Base-by-base conservation (phyloP, 1,140 invertebrate genomes). In the Yoshiicerus persimilis region DNA sequence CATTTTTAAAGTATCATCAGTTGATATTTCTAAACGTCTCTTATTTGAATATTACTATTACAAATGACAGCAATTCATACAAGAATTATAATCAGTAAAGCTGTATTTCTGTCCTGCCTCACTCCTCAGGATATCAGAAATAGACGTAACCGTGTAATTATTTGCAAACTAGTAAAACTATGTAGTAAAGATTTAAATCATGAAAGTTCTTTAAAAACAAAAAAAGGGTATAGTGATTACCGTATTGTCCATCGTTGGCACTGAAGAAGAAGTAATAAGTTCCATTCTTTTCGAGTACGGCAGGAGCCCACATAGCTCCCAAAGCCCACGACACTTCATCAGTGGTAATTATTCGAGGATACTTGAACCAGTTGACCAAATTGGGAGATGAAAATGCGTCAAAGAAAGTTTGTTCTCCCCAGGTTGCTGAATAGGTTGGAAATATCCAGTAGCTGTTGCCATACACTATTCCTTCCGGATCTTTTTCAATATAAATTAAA, bases 221-320 rank as follows among this genome's bases (percentile, higher is more conserved):
- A n/a, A 13, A 41, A 41, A 13, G 6, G 6, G 39, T 41, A 62
- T 62, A n/a, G 5, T 2, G n/a, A 41, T 20, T 23, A 62, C 20
- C 23, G 20, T 62, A 25, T 62, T 62, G 56, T 62, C 77, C 70
- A 62, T 87, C 86, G 41, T 87, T 87, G 0, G 86, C 86, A 20
- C 70, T 38, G 41, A 87, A 87, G n/a, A 87, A 38, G 11, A 87
- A 87, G 20, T 87, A 87, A 30, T 87, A 87, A 23, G 27, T 83
- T 0, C 77, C 75, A 23, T 83, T 39, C 27, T 87, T 66, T 56
- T 87, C 41, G 30, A 87, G 56, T 13, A 87, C 86, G 3, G 86
- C 77, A 30, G 86, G 86, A 11, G 86, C 86, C 86, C 86, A 87
- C 70, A 87, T 80, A 8, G 86, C 86, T 20, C 75, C 77, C 5